A percentile compares a stretch with the other conserved stretches of the same genome.
phyloP scores from a whole-genome alignment of 2,888 invertebrate genomes.

The Eristalis tenax region DNA sequence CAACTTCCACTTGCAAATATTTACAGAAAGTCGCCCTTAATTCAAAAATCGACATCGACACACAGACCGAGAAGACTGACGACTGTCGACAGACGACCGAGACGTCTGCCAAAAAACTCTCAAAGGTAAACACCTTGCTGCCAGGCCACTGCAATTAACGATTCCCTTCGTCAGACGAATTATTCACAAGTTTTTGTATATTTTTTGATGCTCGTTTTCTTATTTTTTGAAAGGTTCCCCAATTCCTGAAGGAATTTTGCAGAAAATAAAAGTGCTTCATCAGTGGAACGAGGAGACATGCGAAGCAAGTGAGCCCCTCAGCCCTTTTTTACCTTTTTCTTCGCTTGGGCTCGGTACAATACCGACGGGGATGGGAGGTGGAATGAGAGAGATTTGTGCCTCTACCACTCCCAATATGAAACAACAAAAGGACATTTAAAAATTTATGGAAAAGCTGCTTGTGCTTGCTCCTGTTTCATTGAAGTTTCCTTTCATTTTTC shows the following conservation, averaged over 20 bases:
- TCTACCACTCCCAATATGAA: slow-evolving; percentile 37
- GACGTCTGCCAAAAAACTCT: slow-evolving; percentile 16
- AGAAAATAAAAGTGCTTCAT: slow-evolving; percentile 36
- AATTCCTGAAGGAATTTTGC: slow-evolving; percentile 54
- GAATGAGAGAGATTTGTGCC: background rate
- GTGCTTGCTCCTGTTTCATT: slow-evolving; percentile 63
- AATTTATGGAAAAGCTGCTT: slow-evolving; percentile 70
- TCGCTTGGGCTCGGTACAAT: background rate
- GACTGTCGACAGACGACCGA: background rate
- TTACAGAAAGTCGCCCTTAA: slow-evolving; percentile 2
- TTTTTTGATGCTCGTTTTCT: slow-evolving; percentile 28
- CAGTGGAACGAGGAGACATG: slow-evolving; percentile 17
- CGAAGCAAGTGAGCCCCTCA: slow-evolving; percentile 6
- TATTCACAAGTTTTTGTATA: slow-evolving; percentile 41
- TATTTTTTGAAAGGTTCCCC: background rate
- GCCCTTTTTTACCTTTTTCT: slow-evolving; percentile 40
- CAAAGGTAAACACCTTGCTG: slow-evolving; percentile 53
- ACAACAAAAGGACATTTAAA: slow-evolving; percentile 66
- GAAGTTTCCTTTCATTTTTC: slow-evolving; percentile 52
- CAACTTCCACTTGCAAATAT: slow-evolving; percentile 13
- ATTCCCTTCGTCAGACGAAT: slow-evolving; percentile 50
- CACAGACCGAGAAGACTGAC: background rate
- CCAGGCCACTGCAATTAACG: slow-evolving; percentile 56
- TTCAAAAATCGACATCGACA: slow-evolving; percentile 43
- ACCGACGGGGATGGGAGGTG: background rate